Evolutionary conservation across 2,113 vertebrate genomes (phyloP).

Genomic region (Ivindomyrus marchei): DNA sequence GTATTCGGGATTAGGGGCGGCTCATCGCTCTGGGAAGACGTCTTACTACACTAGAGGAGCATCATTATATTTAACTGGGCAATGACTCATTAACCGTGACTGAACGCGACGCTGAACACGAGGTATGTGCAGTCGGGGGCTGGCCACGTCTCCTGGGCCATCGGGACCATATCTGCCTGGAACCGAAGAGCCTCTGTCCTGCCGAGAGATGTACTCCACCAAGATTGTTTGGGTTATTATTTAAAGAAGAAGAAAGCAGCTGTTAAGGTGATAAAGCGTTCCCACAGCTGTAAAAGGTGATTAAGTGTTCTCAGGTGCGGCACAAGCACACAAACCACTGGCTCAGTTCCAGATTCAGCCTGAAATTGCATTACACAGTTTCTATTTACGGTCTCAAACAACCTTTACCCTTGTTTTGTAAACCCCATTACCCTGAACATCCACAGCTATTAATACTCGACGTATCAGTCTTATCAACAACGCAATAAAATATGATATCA

Average conservation of each 20-base stretch:
- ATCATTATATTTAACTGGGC: neutral
- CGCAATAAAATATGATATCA: neutral
- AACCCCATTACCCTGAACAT: neutral
- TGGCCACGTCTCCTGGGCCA: neutral
- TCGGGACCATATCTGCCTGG: neutral
- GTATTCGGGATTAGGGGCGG: neutral
- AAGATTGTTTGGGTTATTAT: neutral
- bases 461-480: neutral
- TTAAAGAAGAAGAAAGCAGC: neutral
- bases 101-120: neutral
- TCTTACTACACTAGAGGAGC: neutral
- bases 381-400: neutral
- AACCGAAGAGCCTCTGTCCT: neutral
- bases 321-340: neutral
- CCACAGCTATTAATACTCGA: neutral
- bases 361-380: neutral
- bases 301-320: neutral
- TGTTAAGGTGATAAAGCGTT: neutral
- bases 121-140: neutral
- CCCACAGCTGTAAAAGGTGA: neutral
- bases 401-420: neutral
- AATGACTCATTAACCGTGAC: neutral
- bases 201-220: neutral
- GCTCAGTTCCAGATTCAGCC: neutral
- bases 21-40: neutral